Percentiles rank a stretch among this genome's conserved stretches.
phyloP scores from a whole-genome alignment of 2,113 vertebrate genomes.

The Anoplopoma fimbria region DNA sequence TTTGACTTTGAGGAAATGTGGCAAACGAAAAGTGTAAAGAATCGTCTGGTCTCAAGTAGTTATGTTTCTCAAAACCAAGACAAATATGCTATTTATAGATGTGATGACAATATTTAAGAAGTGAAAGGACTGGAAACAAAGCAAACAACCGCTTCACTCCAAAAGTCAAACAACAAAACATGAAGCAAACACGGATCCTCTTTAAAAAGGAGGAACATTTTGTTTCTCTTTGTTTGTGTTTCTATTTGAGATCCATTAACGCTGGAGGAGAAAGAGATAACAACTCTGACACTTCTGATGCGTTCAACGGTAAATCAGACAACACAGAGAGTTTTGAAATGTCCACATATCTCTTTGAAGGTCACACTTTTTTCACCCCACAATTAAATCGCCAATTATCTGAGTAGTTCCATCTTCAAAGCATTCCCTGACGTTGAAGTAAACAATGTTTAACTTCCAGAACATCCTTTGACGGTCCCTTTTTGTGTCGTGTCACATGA shows the following conservation, averaged over 20 bases:
- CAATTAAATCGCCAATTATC: constrained; percentile 34
- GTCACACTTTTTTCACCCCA: constrained; percentile 10
- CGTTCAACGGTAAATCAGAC: not conserved
- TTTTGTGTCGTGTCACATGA: not conserved
- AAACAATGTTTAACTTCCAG: constrained; percentile 35
- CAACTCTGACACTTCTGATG: not conserved
- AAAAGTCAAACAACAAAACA: not conserved
- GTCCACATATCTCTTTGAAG: constrained; percentile 15
- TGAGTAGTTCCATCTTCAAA: constrained; percentile 27
- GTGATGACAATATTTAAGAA: constrained; percentile 2
- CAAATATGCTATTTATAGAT: not conserved
- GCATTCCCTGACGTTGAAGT: not conserved
- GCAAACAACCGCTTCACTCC: not conserved
- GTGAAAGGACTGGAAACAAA: not conserved
- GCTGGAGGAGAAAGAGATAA: not conserved
- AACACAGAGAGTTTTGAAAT: constrained; percentile 7
- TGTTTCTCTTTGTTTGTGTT: not conserved
- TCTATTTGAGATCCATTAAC: not conserved
- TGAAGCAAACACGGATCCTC: not conserved
- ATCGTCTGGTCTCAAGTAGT: not conserved
- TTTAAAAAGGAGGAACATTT: constrained; percentile 10
- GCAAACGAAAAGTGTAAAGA: constrained; percentile 1
- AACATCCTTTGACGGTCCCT: not conserved
- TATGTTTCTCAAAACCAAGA: not conserved
- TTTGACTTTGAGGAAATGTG: not conserved